Percentiles rank a stretch among this genome's conserved stretches.
Evolutionary conservation across 2,888 invertebrate genomes (phyloP).

Genomic region (Chloroclystis v-ata): DNA sequence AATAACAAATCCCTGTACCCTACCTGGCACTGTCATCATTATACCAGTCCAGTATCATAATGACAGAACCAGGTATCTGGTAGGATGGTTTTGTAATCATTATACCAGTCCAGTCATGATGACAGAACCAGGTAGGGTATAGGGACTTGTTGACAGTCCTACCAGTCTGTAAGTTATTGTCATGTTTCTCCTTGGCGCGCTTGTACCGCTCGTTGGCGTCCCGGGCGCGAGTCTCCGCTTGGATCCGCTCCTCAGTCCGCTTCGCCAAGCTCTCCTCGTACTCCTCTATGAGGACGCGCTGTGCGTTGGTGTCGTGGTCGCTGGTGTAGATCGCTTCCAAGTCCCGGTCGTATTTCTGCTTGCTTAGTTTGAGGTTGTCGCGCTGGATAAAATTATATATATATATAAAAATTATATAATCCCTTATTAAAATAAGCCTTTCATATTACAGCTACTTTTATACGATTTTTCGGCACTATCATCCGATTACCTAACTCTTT

Average conservation of each 20-base stretch:
- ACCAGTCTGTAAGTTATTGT: constrained; percentile 65
- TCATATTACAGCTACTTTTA: no score
- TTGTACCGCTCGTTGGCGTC: constrained; percentile 68
- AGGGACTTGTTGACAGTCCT: no score
- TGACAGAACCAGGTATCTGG: no score
- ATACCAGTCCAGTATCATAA: no score
- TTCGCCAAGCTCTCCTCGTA: constrained; percentile 74
- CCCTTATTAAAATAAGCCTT: no score
- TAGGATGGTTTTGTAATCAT: no score
- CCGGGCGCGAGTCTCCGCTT: constrained; percentile 68
- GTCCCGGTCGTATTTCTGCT: constrained; percentile 64
- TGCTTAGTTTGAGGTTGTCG: constrained; percentile 54
- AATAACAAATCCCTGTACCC: no score
- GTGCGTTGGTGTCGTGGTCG: constrained; percentile 80
- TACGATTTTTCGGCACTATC: no score
- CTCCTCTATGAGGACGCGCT: constrained; percentile 77
- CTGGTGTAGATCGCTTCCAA: constrained; percentile 77
- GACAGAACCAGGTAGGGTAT: no score
- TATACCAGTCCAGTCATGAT: no score
- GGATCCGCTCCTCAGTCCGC: constrained; percentile 68
- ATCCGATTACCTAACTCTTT: no score
- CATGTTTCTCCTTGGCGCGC: constrained; percentile 62
- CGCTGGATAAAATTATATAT: constrained; percentile 38
- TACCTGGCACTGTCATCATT: no score
- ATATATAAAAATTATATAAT: constrained; percentile 12